Conservation (phyloP, 1,140 invertebrate genomes). For the Hycleus phaleratus region DNA sequence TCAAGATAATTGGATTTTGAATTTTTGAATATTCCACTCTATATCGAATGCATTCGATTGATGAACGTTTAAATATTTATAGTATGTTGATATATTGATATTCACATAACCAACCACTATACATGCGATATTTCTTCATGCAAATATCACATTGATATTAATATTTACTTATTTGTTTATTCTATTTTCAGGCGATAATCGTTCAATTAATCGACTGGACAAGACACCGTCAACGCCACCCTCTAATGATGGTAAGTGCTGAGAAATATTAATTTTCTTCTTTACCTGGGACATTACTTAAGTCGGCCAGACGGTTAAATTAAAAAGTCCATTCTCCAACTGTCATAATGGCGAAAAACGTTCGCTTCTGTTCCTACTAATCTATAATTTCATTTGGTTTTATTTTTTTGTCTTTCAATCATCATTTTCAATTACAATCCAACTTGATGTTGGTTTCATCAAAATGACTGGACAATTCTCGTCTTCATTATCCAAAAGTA, state of each 20-base stretch:
- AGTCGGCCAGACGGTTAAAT: no score
- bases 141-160: constrained; percentile 12
- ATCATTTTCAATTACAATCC: no score
- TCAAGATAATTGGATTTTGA: constrained; percentile 18
- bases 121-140: constrained; percentile 24
- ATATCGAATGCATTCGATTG: constrained; percentile 19
- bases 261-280: not conserved
- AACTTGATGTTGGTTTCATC: no score
- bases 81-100: constrained; percentile 16
- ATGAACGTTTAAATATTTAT: constrained; percentile 23
- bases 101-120: not conserved
- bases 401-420: no score
- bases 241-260: constrained; percentile 36
- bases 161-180: not conserved
- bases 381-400: no score
- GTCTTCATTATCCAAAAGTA: no score
- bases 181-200: constrained; percentile 35
- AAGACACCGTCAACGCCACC: constrained; percentile 38
- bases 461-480: no score
- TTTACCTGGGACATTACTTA: not conserved
- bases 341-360: no score
- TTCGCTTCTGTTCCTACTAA: no score
- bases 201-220: constrained; percentile 32
- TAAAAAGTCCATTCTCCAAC: no score
- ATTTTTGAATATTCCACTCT: constrained; percentile 22